Evolutionary conservation across 2,797 vertebrate genomes (phyloP).

Genomic region (Anniella stebbinsi): DNA sequence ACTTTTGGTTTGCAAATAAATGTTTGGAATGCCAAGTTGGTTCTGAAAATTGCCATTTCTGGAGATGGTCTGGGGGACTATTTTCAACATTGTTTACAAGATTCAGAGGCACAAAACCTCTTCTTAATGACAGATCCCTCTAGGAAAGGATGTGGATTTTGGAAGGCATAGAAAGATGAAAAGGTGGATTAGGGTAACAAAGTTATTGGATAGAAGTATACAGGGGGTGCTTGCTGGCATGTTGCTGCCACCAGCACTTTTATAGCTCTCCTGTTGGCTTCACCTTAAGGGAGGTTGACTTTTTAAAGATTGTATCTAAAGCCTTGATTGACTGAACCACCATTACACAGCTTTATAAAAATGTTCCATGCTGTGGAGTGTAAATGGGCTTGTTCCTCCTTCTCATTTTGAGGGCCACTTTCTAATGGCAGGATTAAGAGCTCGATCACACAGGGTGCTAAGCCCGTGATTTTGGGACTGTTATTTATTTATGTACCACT

Average conservation of each 20-base stretch:
- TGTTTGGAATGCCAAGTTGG: constrained; percentile 48
- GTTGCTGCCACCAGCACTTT: constrained; percentile 16
- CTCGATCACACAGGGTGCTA: constrained; percentile 4
- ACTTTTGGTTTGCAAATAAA: constrained; percentile 63
- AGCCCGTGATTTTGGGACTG: not conserved
- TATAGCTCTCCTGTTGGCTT: constrained; percentile 41
- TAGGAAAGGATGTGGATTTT: constrained; percentile 16
- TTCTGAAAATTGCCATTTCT: constrained; percentile 32
- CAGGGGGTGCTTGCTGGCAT: constrained; percentile 19
- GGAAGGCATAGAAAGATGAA: not conserved
- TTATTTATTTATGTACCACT: not conserved
- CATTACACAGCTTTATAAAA: constrained; percentile 56
- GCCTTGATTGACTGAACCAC: constrained; percentile 10
- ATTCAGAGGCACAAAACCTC: constrained; percentile 45
- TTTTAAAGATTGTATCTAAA: constrained; percentile 39
- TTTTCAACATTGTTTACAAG: constrained; percentile 16
- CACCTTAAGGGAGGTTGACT: constrained; percentile 39
- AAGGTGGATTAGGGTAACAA: not conserved
- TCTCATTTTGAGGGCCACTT: rapidly evolving
- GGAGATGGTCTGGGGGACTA: constrained; percentile 47
- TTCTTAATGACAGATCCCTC: constrained; percentile 29
- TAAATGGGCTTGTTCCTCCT: constrained; percentile 57
- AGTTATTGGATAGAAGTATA: not conserved
- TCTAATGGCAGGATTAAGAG: constrained; percentile 17
- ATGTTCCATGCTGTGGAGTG: constrained; percentile 2